Conservation (phyloP, 2,888 invertebrate genomes). For the Dicyrtomina minuta region DNA sequence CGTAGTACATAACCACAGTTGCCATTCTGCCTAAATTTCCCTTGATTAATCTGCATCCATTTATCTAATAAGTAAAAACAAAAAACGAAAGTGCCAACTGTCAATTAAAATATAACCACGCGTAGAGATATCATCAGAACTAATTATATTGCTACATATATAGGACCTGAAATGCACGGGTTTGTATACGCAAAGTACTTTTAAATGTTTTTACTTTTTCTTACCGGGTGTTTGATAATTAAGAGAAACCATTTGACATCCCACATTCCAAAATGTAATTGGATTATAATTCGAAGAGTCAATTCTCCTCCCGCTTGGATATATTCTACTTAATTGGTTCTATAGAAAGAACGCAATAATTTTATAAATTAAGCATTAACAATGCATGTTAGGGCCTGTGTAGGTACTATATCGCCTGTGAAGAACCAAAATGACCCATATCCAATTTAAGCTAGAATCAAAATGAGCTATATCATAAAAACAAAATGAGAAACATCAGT, state of each 20-base stretch:
- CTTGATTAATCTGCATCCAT: conserved; percentile 39
- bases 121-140: no score
- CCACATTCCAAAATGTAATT: conserved; percentile 89
- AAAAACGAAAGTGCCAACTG: no score
- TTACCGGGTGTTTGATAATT: conserved; percentile 86
- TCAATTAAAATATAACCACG: no score
- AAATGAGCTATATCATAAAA: no score
- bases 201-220: neutral
- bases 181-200: conserved; percentile 7
- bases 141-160: no score
- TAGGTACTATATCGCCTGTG: no score
- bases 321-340: conserved; percentile 87
- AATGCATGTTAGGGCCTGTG: no score
- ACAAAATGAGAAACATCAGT: no score
- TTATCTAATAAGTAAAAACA: conserved; percentile 33
- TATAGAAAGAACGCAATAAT: conserved; percentile 54
- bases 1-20: conserved; percentile 43
- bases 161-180: no score
- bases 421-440: no score
- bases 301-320: conserved; percentile 75
- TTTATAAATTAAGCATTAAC: no score
- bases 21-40: conserved; percentile 42
- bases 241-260: conserved; percentile 94
- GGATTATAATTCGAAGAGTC: conserved; percentile 98
- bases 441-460: no score